Evolutionary conservation across 2,888 invertebrate species (phyloP), one percentile per base, ranked within the genome.

Genomic region (Muschampia staudingeri): DNA sequence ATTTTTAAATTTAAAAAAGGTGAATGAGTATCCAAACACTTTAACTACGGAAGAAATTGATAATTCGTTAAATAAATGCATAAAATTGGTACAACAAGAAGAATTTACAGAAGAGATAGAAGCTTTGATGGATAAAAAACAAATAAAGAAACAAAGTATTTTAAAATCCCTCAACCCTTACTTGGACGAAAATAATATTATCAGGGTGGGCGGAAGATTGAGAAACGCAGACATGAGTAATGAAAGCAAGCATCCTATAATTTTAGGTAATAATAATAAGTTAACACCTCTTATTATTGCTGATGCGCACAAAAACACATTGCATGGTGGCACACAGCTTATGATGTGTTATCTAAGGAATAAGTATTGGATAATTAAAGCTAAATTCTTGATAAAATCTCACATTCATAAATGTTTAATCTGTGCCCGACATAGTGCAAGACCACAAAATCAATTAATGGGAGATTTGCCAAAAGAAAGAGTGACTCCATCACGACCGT

Each of bases 31-130:
- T 56, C 2, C 14, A 16, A 69, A 69, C 16, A 69, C 4, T 16
- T 16, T 87, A 6, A 84, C 82, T 16, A 83, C 84, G 16, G 42
- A 81, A 67, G 87, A 89, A 70, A 67, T 86, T 52, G n/a, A 86
- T 69, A 37, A 80, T 9, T 37, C 86, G 3, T 75, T 88, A 65
- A 69, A 81, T 14, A 71, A 25, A 9, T 86, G 87, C 16, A 85
- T 88, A 56, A 83, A 48, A 67, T 37, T 44, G 25, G 76, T 76
- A 48, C 89, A 89, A 83, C 19, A 67, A 48, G 76, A 81, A 77
- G 80, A 84, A 56, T 86, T 83, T 81, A 1, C 11, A 75, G 86
- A 85, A 42, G 61, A 79, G 37, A 76, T 30, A 19, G 67, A 65
- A 44, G 52, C 69, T 37, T 69, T 69, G 34, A 67, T 14, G 30